Evolutionary conservation across 2,888 invertebrate genomes (phyloP), one percentile per base, ranked within the genome.

Genomic region (Anthoptus insignis): DNA sequence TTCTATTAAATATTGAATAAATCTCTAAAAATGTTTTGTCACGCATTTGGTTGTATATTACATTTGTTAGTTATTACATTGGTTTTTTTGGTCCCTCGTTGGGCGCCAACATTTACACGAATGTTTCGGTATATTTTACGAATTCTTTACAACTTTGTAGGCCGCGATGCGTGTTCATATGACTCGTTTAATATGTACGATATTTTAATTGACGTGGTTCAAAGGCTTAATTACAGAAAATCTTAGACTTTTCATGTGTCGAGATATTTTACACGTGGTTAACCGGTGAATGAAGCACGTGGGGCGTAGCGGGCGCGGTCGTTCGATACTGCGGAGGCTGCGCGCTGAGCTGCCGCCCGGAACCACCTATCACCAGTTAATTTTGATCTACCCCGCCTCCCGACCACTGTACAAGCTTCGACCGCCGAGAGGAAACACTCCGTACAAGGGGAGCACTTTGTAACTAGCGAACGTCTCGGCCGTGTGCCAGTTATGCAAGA

Each of bases 291-390:
- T 80, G 80, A 64, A 77, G 73, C 80, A 80, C 80, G 81, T 80
- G 81, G 77, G 70, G 73, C 37, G 49, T 27, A 65, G 72, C 75
- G 77, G 80, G 78, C 74, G 78, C 78, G 80, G 79, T 69, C 81
- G 81, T 75, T 82, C 81, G 79, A 82, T 82, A 82, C 71, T 70
- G 74, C 80, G 81, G 81, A 82, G 81, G 81, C 81, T 82, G 81
- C 81, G 81, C 81, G 72, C 65, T 81, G 75, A 71, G 76, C 76
- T 68, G 72, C 66, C 65, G 73, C 79, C 79, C 77, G 79, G 79
- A 75, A 73, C 78, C 71, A 76, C 72, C 76, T 67, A 58, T 58
- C 73, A 66, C 88, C 83, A 82, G 68, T 73, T 61, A 75, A 79
- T 69, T 72, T 67, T 81, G 88, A 84, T 76, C 84, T 70, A 59